These are phyloP conservation scores for Pogonognathellus flavescens DNA, from an alignment of 1,140 invertebrate species.

Conservation along the genomic window DNA sequence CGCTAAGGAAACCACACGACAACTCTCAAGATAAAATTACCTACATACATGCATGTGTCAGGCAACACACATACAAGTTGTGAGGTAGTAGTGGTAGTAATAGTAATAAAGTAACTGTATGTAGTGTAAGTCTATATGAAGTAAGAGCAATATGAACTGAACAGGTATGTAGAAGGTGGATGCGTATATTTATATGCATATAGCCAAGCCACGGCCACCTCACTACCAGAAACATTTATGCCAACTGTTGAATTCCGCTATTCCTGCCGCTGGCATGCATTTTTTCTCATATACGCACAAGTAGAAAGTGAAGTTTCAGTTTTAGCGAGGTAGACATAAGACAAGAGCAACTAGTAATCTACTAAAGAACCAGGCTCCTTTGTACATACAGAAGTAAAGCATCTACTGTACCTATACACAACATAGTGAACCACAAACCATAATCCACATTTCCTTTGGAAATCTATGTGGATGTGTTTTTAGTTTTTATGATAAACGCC, in stretches of 20 bases:
- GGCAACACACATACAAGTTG: too few relatives aligned
- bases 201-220: background rate
- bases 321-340: background rate
- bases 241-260: slow-evolving; percentile 18
- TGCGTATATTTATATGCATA: too few relatives aligned
- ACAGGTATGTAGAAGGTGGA: too few relatives aligned
- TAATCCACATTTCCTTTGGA: too few relatives aligned
- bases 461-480: too few relatives aligned
- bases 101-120: too few relatives aligned
- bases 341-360: background rate
- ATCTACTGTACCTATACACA: too few relatives aligned
- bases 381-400: too few relatives aligned
- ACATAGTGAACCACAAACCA: too few relatives aligned
- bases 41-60: background rate
- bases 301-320: slow-evolving; percentile 22
- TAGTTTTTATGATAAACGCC: too few relatives aligned
- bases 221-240: slow-evolving; percentile 24
- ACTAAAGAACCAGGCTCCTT: background rate
- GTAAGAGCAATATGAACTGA: too few relatives aligned
- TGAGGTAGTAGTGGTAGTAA: too few relatives aligned
- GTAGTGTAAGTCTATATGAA: background rate
- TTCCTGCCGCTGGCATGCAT: background rate
- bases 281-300: background rate
- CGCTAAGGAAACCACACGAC: slow-evolving; percentile 15
- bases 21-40: slow-evolving; percentile 2